Evolutionary conservation across 1,140 invertebrate species (phyloP).

Genomic region (Zaprionus gabonicus): DNA sequence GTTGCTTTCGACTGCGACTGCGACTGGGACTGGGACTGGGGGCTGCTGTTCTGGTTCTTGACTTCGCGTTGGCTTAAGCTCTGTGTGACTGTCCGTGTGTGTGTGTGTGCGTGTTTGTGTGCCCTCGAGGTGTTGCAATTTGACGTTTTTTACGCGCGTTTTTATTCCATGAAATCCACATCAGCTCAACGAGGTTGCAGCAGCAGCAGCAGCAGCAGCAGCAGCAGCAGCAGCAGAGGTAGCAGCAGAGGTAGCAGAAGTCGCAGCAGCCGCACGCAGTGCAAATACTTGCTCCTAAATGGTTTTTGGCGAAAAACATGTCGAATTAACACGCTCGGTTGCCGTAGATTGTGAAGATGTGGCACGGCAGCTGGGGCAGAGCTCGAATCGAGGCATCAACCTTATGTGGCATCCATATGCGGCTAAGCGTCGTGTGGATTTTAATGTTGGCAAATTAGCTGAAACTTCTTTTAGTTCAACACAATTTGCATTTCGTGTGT

Average conservation of each 20-base stretch:
- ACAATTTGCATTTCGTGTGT: slow-evolving; percentile 63
- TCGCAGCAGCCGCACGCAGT: slow-evolving; percentile 59
- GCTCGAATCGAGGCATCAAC: slow-evolving; percentile 24
- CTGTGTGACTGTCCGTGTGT: slow-evolving; percentile 13
- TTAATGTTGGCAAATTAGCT: slow-evolving; percentile 80
- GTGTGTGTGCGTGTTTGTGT: slow-evolving; percentile 51
- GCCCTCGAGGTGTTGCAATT: slow-evolving; percentile 84
- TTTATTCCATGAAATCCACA: slow-evolving; percentile 79
- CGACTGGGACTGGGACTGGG: slow-evolving; percentile 19
- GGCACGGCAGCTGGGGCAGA: slow-evolving; percentile 6
- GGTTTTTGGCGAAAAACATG: slow-evolving; percentile 80
- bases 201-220: slow-evolving; percentile 7
- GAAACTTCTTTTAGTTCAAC: slow-evolving; percentile 67
- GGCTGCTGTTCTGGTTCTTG: slow-evolving; percentile 53
- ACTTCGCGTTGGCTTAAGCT: background rate
- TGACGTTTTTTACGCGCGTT: slow-evolving; percentile 83
- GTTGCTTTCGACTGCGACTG: slow-evolving; percentile 14
- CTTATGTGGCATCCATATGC: slow-evolving; percentile 36
- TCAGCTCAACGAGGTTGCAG: slow-evolving; percentile 53
- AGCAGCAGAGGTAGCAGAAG: slow-evolving; percentile 36
- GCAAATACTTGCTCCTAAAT: slow-evolving; percentile 83
- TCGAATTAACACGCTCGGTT: slow-evolving; percentile 83
- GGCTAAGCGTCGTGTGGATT: slow-evolving; percentile 58
- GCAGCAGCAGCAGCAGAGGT: background rate
- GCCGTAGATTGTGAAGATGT: slow-evolving; percentile 42